Base-by-base conservation (phyloP, 2,113 vertebrate genomes). In the Siniperca knerii region DNA sequence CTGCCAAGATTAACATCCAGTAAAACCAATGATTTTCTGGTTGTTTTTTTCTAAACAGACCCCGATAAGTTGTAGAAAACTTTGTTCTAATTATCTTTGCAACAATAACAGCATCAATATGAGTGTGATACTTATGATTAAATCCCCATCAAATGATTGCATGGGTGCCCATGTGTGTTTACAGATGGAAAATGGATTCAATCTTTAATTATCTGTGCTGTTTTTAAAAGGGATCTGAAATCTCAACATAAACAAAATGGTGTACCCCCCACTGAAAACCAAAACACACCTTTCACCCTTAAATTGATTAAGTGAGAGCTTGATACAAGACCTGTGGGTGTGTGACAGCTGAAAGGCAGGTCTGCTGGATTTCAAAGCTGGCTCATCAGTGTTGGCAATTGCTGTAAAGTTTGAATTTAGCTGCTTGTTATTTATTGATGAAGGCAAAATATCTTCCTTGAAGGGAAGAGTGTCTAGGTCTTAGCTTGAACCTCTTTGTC, bases 341-440 rank as follows among this genome's bases (percentile, higher is more conserved):
- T 67, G 64, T 60, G 79, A 60, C 82, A 50, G 79, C 75, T 79
- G 83, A 75, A 13, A 70, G 67, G 37, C 72, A 46, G 37, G 20
- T 20, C 15, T 35, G 67, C 13, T 66, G 25, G n/a, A 13, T 61
- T 35, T 74, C 48, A 75, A 29, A 70, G 50, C 21, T 23, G 35
- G 33, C 71, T 80, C 67, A 44, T 3, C 23, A 0, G 35, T 16
- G 55, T 58, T 54, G 66, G 81, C 64, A 54, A 62, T 2, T 1
- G 72, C 66, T 84, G 40, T 9, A 25, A 80, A 72, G 61, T 77
- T 80, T 69, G 79, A 66, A 37, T 79, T 79, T 70, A 75, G 66
- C 84, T 65, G 58, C 67, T 70, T 68, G 61, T 90, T 87, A 89
- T 89, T 90, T 89, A 92, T 87, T 90, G 58, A 91, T 87, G 84